Evolutionary conservation across 2,888 invertebrate genomes (phyloP), one percentile per base, ranked within the genome.

Genomic region (Patella depressa): DNA sequence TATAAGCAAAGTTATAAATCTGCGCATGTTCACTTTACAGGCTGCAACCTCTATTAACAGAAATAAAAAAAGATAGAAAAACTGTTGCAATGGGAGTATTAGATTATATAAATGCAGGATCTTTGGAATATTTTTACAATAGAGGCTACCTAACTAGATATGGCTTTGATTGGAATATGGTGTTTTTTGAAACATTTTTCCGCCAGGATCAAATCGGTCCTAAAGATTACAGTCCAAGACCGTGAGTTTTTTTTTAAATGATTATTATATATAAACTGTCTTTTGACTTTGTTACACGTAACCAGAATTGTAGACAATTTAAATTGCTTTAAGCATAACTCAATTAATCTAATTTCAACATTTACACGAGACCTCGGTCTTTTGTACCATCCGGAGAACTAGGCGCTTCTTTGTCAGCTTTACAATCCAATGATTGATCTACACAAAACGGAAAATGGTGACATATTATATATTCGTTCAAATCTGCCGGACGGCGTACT

Each of bases 171-270:
- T 88, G 87, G 88, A 78, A 82, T 57, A 79, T 88, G 34, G 71
- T 83, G n/a, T 87, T 88, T 81, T 88, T 85, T 70, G 88, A 87
- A 78, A 85, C 85, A 1, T 86, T 82, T 75, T 88, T 87, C 75
- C 76, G 86, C n/a, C 75, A 76, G 0, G 85, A 85, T 34, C 85
- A 85, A 12, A 71, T 80, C 7, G 79, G 80, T 0, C 54, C 75
- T 0, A 14, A 72, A 0, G 69, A 77, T 19, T 74, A 69, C 24
- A 77, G 70, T 14, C 76, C 83, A 5, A 75, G 81, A 45, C 76
- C 75, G 83, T 83, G 69, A 76, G 80, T 79, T 53, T 12, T n/a
- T 57, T 57, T 34, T 45, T 1, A 34, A 34, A 34, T 1, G 45
- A 45, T 45, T 4, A 9, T 45, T 45, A 9, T 45, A 7, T 45